Evolutionary conservation across 2,113 vertebrate genomes (phyloP).

Genomic region (Hippoglossus stenolepis): DNA sequence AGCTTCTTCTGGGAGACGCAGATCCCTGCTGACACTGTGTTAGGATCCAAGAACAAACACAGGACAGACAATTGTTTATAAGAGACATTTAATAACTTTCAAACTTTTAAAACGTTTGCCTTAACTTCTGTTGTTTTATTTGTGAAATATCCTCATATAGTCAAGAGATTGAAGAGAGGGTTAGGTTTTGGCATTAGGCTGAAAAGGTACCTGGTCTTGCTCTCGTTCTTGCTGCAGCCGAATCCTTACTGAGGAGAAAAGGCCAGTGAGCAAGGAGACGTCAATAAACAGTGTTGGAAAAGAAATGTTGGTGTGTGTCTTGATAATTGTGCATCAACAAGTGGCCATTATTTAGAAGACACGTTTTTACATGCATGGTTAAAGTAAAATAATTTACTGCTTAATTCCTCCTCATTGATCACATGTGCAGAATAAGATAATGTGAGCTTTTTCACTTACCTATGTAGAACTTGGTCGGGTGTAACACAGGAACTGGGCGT

Average conservation of each 20-base stretch:
- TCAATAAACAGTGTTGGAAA: neutral
- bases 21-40: constrained; percentile 85
- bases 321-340: too few species aligned
- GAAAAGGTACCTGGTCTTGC: constrained; percentile 81
- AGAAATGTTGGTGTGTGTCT: neutral
- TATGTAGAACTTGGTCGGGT: constrained; percentile 68
- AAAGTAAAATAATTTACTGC: too few species aligned
- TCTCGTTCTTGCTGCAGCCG: constrained; percentile 77
- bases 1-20: constrained; percentile 92
- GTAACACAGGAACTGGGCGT: constrained; percentile 75
- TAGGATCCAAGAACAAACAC: constrained; percentile 12
- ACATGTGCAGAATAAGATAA: constrained; percentile 17
- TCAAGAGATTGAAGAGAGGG: neutral
- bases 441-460: constrained; percentile 69
- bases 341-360: too few species aligned
- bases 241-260: constrained; percentile 62
- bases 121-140: neutral
- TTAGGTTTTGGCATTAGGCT: neutral
- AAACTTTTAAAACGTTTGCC: neutral
- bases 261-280: neutral
- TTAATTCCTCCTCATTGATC: neutral
- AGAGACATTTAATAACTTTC: neutral
- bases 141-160: neutral
- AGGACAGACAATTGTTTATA: neutral
- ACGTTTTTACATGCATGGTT: too few species aligned